Evolutionary conservation across 1,140 invertebrate genomes (phyloP), one percentile per base, ranked within the genome.

Genomic region (Heliconius nattereri): DNA sequence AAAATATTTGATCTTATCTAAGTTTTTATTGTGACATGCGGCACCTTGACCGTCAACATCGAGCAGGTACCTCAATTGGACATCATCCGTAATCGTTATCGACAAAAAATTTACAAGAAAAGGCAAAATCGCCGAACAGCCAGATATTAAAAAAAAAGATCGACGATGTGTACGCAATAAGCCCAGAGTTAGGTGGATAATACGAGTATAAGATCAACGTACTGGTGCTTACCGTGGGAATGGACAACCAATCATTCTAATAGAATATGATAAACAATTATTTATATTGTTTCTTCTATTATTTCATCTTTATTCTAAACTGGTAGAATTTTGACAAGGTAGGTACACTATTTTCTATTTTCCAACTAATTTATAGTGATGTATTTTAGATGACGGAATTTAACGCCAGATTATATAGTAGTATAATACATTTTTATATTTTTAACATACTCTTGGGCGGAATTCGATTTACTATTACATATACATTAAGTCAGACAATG

Each of bases 11-110:
- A 94, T 92, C 78, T 81, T 92, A 92, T 93, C 91, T 82, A 76
- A 79, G 73, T 80, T 84, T 82, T 89, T 93, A 92, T 94, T 93
- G 91, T 94, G 92, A 93, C 89, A 81, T 76, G 84, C 86, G 85
- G 90, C 91, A 94, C 90, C 90, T 92, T 90, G 90, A 91, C 90
- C 89, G 88, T 88, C 88, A 88, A 89, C 86, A 89, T 90, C 85
- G 85, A 89, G 92, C 92, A 94, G 92, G 92, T 94, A 94, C 87
- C 81, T 85, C 89, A 89, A 89, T 88, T 88, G 89, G 85, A 89
- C 85, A 91, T 88, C 82, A 85, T 86, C 82, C 84, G 80, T 85
- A 86, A 89, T 91, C 86, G 86, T 86, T 88, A 76, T 80, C 76
- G 29, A 85, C 86, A 93, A 94, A 93, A 94, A 94, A 90, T 85